Conservation (phyloP, 2,113 vertebrate genomes). For the Leucopsar rothschildi region DNA sequence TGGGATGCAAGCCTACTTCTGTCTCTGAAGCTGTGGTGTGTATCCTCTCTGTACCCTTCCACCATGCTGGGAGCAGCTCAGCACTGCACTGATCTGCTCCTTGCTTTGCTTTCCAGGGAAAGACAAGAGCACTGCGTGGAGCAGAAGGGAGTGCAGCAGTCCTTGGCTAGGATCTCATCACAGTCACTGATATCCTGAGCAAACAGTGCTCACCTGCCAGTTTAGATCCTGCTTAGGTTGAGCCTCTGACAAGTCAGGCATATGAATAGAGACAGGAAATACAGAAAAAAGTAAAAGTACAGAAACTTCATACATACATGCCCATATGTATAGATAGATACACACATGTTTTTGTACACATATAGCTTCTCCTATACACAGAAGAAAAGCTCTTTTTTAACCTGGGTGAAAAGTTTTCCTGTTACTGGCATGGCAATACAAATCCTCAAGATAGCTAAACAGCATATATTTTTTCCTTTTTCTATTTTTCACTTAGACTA, state of each 20-base stretch:
- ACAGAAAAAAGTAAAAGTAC: neutral
- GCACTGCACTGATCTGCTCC: neutral
- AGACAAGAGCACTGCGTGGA: neutral
- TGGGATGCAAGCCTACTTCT: neutral
- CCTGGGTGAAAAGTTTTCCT: neutral
- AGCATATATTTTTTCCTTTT: neutral
- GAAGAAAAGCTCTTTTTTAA: neutral
- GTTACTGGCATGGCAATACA: neutral
- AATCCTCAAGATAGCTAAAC: neutral
- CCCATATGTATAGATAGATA: rapidly evolving
- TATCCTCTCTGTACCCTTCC: rapidly evolving
- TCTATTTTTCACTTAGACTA: neutral
- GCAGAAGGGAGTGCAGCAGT: neutral
- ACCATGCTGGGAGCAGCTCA: rapidly evolving
- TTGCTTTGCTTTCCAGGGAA: neutral
- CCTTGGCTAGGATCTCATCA: no score
- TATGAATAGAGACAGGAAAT: neutral
- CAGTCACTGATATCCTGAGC: neutral
- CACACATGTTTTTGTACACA: neutral
- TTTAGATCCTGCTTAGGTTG: neutral
- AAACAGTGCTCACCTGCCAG: neutral
- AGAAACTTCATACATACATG: neutral
- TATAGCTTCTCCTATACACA: neutral
- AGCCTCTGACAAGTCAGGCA: neutral
- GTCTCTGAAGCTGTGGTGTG: neutral